Conservation (phyloP, 2,113 vertebrate genomes). For the Junco hyemalis region DNA sequence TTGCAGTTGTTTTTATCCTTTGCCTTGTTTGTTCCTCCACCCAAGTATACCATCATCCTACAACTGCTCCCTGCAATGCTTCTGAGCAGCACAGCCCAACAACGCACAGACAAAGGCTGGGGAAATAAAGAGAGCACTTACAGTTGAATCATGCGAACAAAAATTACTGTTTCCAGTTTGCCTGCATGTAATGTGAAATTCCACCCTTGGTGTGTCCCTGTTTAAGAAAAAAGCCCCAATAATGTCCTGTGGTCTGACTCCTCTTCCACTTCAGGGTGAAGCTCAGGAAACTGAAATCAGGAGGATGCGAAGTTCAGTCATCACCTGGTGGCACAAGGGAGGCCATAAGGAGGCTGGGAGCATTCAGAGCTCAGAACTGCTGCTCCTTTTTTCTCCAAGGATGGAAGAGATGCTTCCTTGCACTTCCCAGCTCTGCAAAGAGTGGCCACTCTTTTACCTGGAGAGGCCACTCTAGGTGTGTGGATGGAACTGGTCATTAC, state of each 20-base stretch:
- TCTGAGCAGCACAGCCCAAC: background rate
- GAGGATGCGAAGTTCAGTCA: background rate
- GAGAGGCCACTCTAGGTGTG: background rate
- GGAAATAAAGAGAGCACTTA: background rate
- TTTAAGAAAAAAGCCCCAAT: background rate
- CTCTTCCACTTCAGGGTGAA: background rate
- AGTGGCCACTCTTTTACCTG: background rate
- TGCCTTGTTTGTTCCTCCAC: background rate
- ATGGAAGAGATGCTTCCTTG: background rate
- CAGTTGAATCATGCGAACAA: background rate
- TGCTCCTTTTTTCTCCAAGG: background rate
- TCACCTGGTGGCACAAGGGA: background rate
- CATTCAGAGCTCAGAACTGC: background rate
- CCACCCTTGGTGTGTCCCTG: background rate
- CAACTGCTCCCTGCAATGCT: background rate
- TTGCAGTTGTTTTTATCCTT: background rate
- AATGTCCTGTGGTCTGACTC: background rate
- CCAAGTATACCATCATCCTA: background rate
- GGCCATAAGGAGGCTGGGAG: background rate
- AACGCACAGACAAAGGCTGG: fast-evolving
- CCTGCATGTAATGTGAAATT: background rate
- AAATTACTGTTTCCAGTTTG: background rate
- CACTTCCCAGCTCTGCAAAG: background rate
- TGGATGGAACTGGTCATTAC: background rate
- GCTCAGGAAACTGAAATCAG: background rate